phyloP scores from a whole-genome alignment of 1,140 invertebrate genomes.

The Drosophila lacertosa region DNA sequence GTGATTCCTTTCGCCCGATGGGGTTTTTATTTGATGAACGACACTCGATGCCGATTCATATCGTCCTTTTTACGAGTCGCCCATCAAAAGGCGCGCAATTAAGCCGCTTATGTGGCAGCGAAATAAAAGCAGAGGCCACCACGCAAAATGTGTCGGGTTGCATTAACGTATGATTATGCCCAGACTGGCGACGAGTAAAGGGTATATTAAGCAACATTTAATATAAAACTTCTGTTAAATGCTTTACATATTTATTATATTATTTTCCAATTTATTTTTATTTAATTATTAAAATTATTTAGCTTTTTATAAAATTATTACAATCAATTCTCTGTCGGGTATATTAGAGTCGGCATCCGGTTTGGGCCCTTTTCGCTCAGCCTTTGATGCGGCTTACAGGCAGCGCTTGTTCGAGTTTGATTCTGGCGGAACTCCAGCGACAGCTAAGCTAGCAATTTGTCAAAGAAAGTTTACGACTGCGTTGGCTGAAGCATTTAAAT shows the following conservation, averaged over 20 bases:
- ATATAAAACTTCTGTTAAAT: no score
- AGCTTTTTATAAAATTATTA: no score
- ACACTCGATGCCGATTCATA: conserved; percentile 47
- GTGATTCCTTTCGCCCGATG: conserved; percentile 14
- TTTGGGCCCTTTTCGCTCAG: not conserved
- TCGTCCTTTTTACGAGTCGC: conserved; percentile 56
- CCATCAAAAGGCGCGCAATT: conserved; percentile 72
- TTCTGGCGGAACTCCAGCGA: conserved; percentile 10
- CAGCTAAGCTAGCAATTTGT: conserved; percentile 67
- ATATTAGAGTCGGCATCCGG: not conserved
- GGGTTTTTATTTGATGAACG: conserved; percentile 35
- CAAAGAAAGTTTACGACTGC: conserved; percentile 71
- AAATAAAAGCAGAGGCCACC: conserved; percentile 25
- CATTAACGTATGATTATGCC: conserved; percentile 25
- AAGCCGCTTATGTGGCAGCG: conserved; percentile 62
- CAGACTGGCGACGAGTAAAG: not conserved
- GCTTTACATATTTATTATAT: no score
- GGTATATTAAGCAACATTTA: not conserved
- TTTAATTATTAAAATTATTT: no score
- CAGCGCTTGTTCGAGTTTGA: conserved; percentile 16
- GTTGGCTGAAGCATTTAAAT: conserved; percentile 54
- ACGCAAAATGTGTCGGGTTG: conserved; percentile 24
- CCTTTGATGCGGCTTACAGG: conserved; percentile 20
- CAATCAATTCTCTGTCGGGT: no score
- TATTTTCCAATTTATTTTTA: no score